Conservation (phyloP, 2,888 invertebrate genomes). For the Acronicta psi region DNA sequence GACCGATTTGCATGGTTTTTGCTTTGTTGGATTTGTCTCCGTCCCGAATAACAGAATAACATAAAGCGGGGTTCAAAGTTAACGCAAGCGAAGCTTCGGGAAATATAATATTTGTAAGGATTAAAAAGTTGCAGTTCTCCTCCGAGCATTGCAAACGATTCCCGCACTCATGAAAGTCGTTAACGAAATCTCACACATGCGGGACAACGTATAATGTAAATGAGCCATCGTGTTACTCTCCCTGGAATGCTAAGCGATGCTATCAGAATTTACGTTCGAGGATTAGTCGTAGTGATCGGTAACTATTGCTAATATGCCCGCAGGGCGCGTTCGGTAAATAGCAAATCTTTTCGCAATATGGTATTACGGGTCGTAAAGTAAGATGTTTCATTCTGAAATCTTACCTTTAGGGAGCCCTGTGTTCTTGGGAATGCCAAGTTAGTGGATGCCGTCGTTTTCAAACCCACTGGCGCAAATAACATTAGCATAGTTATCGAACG, state of each 20-base stretch:
- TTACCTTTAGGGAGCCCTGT: slow-evolving; percentile 70
- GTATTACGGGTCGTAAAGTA: slow-evolving; percentile 68
- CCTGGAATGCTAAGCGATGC: slow-evolving; percentile 54
- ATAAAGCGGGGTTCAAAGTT: too few relatives aligned
- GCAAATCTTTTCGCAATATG: slow-evolving; percentile 71
- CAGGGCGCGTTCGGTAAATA: slow-evolving; percentile 56
- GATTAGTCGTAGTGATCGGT: slow-evolving; percentile 46
- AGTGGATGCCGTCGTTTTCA: slow-evolving; percentile 81
- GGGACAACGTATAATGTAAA: slow-evolving; percentile 56
- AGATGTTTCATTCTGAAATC: slow-evolving; percentile 72
- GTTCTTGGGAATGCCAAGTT: slow-evolving; percentile 76
- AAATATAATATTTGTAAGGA: too few relatives aligned
- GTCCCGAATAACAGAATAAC: too few relatives aligned
- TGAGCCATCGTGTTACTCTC: slow-evolving; percentile 53
- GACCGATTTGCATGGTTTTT: too few relatives aligned
- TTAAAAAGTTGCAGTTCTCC: slow-evolving; percentile 36
- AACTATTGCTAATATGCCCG: slow-evolving; percentile 48
- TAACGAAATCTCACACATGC: slow-evolving; percentile 56
- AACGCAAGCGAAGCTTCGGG: too few relatives aligned
- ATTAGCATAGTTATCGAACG: slow-evolving; percentile 89
- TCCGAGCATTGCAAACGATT: slow-evolving; percentile 48
- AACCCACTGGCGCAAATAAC: slow-evolving; percentile 88
- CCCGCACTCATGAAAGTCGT: slow-evolving; percentile 48
- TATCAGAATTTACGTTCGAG: slow-evolving; percentile 51
- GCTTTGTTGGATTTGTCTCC: too few relatives aligned